Percentiles rank a stretch among this genome's conserved stretches.
phyloP scores from a whole-genome alignment of 2,888 invertebrate species.

The Serrognathus titanus region DNA sequence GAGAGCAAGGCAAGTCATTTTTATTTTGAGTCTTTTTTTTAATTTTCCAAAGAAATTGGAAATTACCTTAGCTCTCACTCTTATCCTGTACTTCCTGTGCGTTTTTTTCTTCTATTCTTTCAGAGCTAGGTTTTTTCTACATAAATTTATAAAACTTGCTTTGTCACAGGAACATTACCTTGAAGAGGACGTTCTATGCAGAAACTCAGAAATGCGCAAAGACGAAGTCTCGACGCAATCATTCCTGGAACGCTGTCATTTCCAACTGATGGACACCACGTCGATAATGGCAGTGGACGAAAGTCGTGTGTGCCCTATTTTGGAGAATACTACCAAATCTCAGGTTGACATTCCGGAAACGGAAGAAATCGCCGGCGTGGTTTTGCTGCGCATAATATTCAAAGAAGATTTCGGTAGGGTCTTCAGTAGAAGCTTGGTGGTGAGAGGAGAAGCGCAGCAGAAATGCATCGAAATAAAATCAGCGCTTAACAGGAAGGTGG shows the following conservation, averaged over 20 bases:
- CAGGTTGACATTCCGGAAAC: too few relatives aligned
- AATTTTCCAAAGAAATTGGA: too few relatives aligned
- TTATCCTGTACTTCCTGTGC: too few relatives aligned
- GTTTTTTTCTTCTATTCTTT: too few relatives aligned
- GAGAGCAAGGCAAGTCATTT: too few relatives aligned
- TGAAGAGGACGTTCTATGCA: conserved; percentile 38
- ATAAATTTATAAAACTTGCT: too few relatives aligned
- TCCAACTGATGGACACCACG: conserved; percentile 36
- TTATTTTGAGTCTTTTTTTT: too few relatives aligned
- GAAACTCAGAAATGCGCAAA: conserved; percentile 36
- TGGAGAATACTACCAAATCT: too few relatives aligned
- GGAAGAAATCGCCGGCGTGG: conserved; percentile 35
- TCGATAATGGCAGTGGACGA: conserved; percentile 41
- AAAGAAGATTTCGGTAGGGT: conserved; percentile 39
- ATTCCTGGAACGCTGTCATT: conserved; percentile 33
- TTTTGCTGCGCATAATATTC: conserved; percentile 37
- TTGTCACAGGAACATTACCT: conserved; percentile 34
- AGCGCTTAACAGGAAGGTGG: conserved; percentile 38
- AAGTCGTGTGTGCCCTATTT: conserved; percentile 19
- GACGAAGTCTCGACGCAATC: conserved; percentile 38
- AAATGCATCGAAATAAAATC: conserved; percentile 36
- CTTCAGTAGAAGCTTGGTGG: conserved; percentile 38
- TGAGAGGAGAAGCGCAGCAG: conserved; percentile 38
- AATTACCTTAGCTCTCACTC: too few relatives aligned
- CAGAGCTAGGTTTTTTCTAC: too few relatives aligned